Evolutionary conservation across 2,797 vertebrate species (phyloP), one percentile per base, ranked within the genome.

Genomic region (Phataginus tricuspis): DNA sequence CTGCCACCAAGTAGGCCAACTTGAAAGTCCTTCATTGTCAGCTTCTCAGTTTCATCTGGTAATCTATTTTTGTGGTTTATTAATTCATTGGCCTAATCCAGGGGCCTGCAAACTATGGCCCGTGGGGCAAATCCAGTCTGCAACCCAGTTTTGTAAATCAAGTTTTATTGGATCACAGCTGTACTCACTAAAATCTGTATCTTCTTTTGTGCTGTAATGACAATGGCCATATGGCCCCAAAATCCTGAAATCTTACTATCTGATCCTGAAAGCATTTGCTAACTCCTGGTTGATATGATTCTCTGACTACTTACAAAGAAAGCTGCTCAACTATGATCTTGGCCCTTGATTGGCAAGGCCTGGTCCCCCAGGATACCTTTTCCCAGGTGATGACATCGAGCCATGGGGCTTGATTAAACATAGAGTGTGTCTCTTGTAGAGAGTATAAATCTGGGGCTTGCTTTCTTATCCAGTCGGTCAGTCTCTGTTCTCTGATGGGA

Each of bases 391-490:
- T 64, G 21, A 55, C 4, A 23, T 78, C 11, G 13, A 68, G 51
- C 59, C 79, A 57, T 59, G 9, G 79, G 27, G 23, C 45, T 90
- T 85, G 42, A 61, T 77, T 90, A 74, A 21, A 69, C n/a, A 42
- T 77, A 34, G 86, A 51, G 37, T 31, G 14, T 66, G 10, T 88
- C 77, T 88, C n/a, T 74, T 85, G 7, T 75, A 75, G 12, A 91
- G 37, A 42, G 18, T 37, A 83, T 90, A 83, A 68, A 93, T 89
- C 55, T 86, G 45, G 6, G n/a, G 94, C 64, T 94, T 96, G 63
- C 77, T 94, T 97, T 91, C 64, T 94, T 71, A 80, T 69, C n/a
- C 9, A 92, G 8, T 86, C 31, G 83, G 21, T 37, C 45, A 90
- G 10, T 86, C 63, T 94, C 49, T 90, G 42, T 34, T 68, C 51